Conservation (phyloP, 2,888 invertebrate genomes). For the Catocala nupta region DNA sequence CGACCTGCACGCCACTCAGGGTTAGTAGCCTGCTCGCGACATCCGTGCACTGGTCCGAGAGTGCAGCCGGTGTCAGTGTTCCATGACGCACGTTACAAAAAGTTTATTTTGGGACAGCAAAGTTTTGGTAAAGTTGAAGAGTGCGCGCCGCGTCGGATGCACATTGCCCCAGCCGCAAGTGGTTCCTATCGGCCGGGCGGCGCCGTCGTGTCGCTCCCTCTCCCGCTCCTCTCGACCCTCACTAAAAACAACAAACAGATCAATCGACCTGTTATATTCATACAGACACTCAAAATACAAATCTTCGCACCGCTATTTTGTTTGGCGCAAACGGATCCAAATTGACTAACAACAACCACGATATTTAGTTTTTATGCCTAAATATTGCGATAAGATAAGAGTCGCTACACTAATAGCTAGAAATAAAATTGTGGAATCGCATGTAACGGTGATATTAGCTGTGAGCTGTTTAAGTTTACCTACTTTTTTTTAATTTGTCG, state of each 20-base stretch:
- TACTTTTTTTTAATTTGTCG: constrained; percentile 74
- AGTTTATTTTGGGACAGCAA: constrained; percentile 81
- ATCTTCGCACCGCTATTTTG: constrained; percentile 60
- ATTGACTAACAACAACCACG: constrained; percentile 65
- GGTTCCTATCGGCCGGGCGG: constrained; percentile 79
- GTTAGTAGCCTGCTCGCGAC: constrained; percentile 76
- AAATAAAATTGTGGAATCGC: constrained; percentile 85
- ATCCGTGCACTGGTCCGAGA: constrained; percentile 54
- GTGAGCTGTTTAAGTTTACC: constrained; percentile 78
- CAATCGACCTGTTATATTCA: constrained; percentile 79
- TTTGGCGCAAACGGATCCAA: constrained; percentile 58
- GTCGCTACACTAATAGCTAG: constrained; percentile 76
- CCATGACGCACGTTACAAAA: constrained; percentile 72
- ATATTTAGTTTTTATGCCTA: constrained; percentile 79
- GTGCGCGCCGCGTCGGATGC: constrained; percentile 80
- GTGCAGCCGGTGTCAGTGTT: constrained; percentile 62
- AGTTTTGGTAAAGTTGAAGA: constrained; percentile 80
- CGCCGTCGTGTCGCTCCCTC: constrained; percentile 82
- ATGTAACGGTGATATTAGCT: constrained; percentile 84
- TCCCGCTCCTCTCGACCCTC: constrained; percentile 77
- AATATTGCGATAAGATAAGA: constrained; percentile 83
- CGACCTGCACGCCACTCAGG: constrained; percentile 82
- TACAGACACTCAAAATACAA: constrained; percentile 68
- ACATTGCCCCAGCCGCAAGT: constrained; percentile 80
- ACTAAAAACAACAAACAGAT: constrained; percentile 86